phyloP scores from a whole-genome alignment of 2,797 vertebrate genomes.

The Enoplosus armatus region DNA sequence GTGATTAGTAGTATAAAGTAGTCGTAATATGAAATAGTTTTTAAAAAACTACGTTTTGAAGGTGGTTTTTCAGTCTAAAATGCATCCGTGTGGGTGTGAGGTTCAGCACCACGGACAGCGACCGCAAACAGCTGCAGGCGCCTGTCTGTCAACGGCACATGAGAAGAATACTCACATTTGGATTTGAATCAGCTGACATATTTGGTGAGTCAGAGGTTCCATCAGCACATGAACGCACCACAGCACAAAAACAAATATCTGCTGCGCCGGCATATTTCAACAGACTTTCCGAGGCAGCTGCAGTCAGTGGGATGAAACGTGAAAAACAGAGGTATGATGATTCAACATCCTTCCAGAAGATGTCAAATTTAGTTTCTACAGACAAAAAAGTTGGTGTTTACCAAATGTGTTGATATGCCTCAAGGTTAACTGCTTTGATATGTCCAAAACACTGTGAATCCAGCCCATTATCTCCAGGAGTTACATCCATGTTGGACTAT shows the following conservation, averaged over 20 bases:
- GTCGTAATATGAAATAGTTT: too few species aligned
- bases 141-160: not conserved
- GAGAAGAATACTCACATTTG: not conserved
- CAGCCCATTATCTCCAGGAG: not conserved
- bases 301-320: not conserved
- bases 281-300: not conserved
- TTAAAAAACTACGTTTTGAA: too few species aligned
- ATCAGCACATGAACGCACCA: not conserved
- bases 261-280: not conserved
- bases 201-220: not conserved
- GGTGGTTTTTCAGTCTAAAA: not conserved
- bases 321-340: not conserved
- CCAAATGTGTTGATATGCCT: not conserved
- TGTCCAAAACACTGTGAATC: not conserved
- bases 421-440: not conserved
- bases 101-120: slow-evolving; percentile 9
- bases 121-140: not conserved
- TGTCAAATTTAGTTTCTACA: not conserved
- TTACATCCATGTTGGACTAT: not conserved
- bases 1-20: too few species aligned
- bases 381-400: not conserved
- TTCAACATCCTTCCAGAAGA: not conserved
- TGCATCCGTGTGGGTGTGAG: not conserved
- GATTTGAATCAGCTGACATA: not conserved
- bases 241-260: not conserved